These are phyloP conservation scores for Sarcoramphus papa DNA, from an alignment of 2,797 vertebrate species.

Conservation along the genomic window DNA sequence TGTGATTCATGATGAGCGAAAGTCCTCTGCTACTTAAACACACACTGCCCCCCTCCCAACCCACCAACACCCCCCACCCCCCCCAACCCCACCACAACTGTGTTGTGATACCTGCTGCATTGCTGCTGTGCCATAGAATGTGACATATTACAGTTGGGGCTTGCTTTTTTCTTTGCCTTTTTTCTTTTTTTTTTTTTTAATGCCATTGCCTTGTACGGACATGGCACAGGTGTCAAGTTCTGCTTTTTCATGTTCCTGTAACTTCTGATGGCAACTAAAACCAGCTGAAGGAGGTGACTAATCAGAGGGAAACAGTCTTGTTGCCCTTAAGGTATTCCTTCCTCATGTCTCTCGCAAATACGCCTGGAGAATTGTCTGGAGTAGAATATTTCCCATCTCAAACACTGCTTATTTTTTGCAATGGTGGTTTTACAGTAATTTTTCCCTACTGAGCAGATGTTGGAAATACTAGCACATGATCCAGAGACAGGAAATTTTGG, in stretches of 20 bases:
- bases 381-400: not conserved
- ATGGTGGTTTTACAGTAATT: not conserved
- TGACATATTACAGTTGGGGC: not conserved
- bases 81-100: not conserved
- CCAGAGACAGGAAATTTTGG: not conserved
- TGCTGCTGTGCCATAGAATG: not conserved
- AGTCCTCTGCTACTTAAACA: not conserved
- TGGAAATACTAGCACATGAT: not conserved
- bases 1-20: not conserved
- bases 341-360: not conserved
- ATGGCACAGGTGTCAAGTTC: not conserved
- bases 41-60: accelerated
- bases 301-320: not conserved
- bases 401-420: not conserved
- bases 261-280: not conserved
- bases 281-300: not conserved
- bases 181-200: no score
- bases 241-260: not conserved
- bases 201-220: not conserved
- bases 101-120: not conserved
- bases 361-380: not conserved
- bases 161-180: not conserved
- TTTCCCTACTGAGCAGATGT: not conserved
- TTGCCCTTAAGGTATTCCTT: not conserved
- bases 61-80: no score